Evolutionary conservation across 30 jellyfish, hydroid and myxozoan species (phyloP), one percentile per base, ranked within the genome.

Genomic region (Calvadosia cruxmelitensis): DNA sequence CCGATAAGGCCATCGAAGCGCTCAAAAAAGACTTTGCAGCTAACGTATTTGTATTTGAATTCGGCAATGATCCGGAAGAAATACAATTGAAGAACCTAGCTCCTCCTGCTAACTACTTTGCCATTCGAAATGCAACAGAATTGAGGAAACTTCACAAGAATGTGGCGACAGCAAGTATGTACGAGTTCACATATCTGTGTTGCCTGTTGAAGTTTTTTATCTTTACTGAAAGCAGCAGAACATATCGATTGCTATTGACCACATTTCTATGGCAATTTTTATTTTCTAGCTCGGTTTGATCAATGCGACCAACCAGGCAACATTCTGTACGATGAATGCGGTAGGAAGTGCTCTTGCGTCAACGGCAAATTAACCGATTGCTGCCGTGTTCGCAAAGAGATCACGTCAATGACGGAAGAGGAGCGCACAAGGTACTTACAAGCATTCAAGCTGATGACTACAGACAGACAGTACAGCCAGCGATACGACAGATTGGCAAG

Each of bases 361-460:
- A 66, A 78, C 62, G 97, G 97, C 3, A 72, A 50, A 53, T 72
- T 88, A 29, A 65, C 65, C 15, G 52, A 82, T 29, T 88, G 97
- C 75, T 68, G 74, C 35, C 90, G 97, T 3, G 79, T 76, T 2
- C 74, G 97, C 16, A 81, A 77, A 68, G 97, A 88, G 35, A 78
- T 88, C 68, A 49, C 97, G 24, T 71, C 94, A 16, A 75, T 88
- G 95, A 65, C 84, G 2, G 23, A 52, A 52, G 69, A 49, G 5
- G 95, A 88, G 23, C 70, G 95, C 34, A 50, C 62, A 63, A 36
- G 93, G 49, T 88, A 88, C 91, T 51, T 81, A 49, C 66, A 31
- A 30, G 84, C 91, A 0, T 68, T 70, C 49, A 72, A 71, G 53
- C 52, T 20, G 24, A 72, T 81, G 28, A 65, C 97, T 35, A 81